phyloP scores from a whole-genome alignment of 1,140 invertebrate genomes.

The Magallana angulata region DNA sequence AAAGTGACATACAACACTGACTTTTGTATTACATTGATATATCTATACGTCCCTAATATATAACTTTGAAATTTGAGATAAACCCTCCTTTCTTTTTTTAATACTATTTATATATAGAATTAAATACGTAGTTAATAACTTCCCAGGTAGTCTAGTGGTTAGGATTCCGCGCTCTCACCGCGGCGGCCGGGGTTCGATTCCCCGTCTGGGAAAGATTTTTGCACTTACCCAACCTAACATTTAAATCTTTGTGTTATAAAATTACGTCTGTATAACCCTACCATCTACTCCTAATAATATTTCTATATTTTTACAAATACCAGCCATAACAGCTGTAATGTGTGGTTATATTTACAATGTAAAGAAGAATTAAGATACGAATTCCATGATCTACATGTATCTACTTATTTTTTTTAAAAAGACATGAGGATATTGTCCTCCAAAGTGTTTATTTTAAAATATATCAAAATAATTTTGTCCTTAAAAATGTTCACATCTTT shows the following conservation, averaged over 20 bases:
- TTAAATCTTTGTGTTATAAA: no score
- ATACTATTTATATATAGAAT: no score
- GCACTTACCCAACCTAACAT: not conserved
- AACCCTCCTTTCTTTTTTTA: no score
- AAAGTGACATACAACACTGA: no score
- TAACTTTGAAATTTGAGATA: no score
- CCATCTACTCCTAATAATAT: no score
- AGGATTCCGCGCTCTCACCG: conserved; percentile 74
- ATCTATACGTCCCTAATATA: no score
- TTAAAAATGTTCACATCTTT: not conserved
- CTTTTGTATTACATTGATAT: no score
- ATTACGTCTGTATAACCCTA: no score
- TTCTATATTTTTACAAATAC: no score
- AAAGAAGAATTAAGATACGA: not conserved
- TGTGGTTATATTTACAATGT: no score
- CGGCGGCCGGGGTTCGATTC: conserved; percentile 74
- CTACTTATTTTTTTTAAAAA: not conserved
- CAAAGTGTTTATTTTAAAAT: not conserved
- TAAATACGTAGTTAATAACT: not conserved
- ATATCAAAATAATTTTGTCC: not conserved
- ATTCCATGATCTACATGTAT: conserved; percentile 1
- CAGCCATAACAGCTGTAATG: no score
- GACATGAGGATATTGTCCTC: not conserved
- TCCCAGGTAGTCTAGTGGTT: conserved; percentile 79
- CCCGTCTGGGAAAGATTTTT: conserved; percentile 68